phyloP scores from a whole-genome alignment of 2,888 invertebrate genomes.

The Tolmerus cingulatus region DNA sequence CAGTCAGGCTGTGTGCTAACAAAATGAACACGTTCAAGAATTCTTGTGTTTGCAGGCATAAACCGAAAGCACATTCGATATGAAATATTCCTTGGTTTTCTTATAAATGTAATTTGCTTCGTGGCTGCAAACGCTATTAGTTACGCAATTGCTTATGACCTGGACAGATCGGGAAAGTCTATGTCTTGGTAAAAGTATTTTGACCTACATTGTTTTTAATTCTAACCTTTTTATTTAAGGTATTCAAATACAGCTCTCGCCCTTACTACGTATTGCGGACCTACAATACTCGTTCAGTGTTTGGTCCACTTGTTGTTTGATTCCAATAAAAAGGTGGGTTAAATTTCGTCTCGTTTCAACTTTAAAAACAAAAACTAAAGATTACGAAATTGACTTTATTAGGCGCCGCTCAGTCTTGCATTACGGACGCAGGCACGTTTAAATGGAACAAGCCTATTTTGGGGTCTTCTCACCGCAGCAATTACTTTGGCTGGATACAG shows the following conservation, averaged over 20 bases:
- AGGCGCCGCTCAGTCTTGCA: constrained; percentile 56
- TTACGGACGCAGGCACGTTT: constrained; percentile 56
- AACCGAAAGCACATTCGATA: constrained; percentile 56
- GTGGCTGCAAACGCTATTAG: constrained; percentile 53
- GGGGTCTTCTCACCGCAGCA: constrained; percentile 54
- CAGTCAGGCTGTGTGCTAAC: background rate
- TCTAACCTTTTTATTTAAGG: constrained; percentile 47
- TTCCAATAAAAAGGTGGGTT: constrained; percentile 52
- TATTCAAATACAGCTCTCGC: constrained; percentile 53
- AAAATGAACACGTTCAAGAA: background rate
- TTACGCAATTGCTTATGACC: constrained; percentile 55
- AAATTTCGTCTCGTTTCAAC: background rate
- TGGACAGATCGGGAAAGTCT: constrained; percentile 54
- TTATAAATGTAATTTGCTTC: constrained; percentile 55
- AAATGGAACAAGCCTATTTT: constrained; percentile 55
- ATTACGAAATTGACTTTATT: background rate
- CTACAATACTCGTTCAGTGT: constrained; percentile 54
- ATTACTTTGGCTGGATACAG: constrained; percentile 55
- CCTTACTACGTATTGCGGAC: constrained; percentile 54
- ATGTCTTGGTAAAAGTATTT: constrained; percentile 55
- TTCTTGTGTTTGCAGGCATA: constrained; percentile 50
- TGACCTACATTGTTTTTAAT: background rate
- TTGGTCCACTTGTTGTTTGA: constrained; percentile 53
- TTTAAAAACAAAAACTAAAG: background rate
- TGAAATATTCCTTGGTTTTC: constrained; percentile 55